These are phyloP conservation scores for Enteromius fasciolatus DNA, from an alignment of 2,797 vertebrate species.

Conservation along the genomic window DNA sequence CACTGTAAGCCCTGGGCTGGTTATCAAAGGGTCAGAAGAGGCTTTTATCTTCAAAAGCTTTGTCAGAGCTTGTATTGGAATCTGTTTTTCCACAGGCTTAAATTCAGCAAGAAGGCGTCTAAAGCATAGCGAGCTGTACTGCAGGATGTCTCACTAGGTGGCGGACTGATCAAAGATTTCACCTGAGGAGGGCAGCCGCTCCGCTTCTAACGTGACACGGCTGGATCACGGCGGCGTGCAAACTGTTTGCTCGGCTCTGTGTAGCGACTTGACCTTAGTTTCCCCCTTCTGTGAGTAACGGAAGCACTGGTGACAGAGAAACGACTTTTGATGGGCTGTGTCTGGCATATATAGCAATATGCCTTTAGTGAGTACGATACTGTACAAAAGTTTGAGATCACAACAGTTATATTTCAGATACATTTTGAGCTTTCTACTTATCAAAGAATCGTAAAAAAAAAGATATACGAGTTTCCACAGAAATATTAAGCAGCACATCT, in stretches of 20 bases:
- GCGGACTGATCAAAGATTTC: conserved; percentile 67
- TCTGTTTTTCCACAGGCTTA: conserved; percentile 61
- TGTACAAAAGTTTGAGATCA: neutral
- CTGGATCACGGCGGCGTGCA: neutral
- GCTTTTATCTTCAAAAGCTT: conserved; percentile 64
- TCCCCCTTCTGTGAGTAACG: neutral
- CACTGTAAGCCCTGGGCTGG: conserved; percentile 61
- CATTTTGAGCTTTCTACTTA: neutral
- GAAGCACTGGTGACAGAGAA: neutral
- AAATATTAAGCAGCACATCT: neutral
- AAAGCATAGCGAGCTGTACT: conserved; percentile 50
- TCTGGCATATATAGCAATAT: neutral
- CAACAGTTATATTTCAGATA: neutral
- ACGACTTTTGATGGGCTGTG: neutral
- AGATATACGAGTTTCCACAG: neutral
- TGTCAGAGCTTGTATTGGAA: conserved; percentile 49
- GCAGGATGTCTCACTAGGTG: conserved; percentile 67
- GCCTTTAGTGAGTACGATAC: neutral
- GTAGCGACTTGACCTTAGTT: neutral
- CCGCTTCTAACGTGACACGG: neutral
- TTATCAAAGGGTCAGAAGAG: conserved; percentile 66
- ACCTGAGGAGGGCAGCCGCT: conserved; percentile 37
- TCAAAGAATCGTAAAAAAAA: neutral
- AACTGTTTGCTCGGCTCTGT: neutral
- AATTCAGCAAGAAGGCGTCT: conserved; percentile 47